Base-by-base conservation (phyloP, 2,113 vertebrate genomes). In the Oncorhynchus gorbuscha region DNA sequence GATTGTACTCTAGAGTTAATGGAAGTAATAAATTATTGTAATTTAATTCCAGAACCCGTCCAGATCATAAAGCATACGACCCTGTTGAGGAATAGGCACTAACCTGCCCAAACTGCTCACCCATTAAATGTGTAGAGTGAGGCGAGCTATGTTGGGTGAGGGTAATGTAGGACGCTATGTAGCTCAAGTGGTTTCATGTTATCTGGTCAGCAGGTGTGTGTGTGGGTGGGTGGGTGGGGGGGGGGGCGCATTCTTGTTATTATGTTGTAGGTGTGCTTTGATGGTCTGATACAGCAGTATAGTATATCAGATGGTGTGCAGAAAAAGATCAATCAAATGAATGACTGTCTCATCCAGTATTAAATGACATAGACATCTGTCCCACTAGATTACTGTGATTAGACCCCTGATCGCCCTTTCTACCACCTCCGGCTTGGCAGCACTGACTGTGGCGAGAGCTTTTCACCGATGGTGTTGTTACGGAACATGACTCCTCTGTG, bases 281-380 rank as follows among this genome's bases (percentile, higher is more conserved):
- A 11, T 62, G 59, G 18, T 22, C 6, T 62, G 59, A 62, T 22
- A 62, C n/a, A 22, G 20, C 55, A 58, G 55, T 58, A 58, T 62
- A 22, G 59, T 16, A n/a, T 22, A 62, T 22, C n/a, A 22, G n/a
- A 62, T 9, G 39, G 39, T 45, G n/a, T 22, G 51, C 12, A 55
- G 51, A 18, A 18, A 55, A 62, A 22, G 0, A 62, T 22, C 8
- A 22, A 22, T 7, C 59, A n/a, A 22, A 62, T 32, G 75, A 77
- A 74, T 73, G 39, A 74, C 58, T 75, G 39, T 45, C 9, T 45
- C 39, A 45, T 45, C 39, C 69, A 61, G 62, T 13, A 61, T 71
- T 73, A 66, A 76, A 55, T 80, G 71, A 86, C 72, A 73, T 69
- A 74, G 68, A 71, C 64, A 74, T 62, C 68, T 79, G 81, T 77